Conservation (phyloP, 2,888 invertebrate genomes). For the Zelleria hepariella region DNA sequence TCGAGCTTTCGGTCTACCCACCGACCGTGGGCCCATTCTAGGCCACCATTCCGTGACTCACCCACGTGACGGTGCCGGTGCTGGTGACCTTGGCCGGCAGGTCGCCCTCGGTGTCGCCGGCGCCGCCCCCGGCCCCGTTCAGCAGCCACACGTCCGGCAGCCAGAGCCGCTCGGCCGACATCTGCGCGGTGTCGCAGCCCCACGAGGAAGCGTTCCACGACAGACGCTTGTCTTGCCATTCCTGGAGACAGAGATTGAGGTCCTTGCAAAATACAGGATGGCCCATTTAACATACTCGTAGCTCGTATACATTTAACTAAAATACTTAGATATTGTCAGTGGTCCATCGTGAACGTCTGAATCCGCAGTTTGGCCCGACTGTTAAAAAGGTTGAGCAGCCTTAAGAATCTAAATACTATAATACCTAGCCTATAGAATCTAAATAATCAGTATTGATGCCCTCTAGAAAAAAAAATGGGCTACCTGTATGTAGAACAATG, state of each 20-base stretch:
- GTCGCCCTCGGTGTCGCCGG: constrained; percentile 73
- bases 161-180: constrained; percentile 83
- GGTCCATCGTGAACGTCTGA: too few species aligned
- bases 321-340: too few species aligned
- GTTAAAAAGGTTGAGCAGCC: too few species aligned
- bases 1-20: too few species aligned
- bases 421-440: too few species aligned
- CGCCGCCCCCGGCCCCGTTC: constrained; percentile 77
- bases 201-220: constrained; percentile 79
- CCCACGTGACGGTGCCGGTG: constrained; percentile 67
- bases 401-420: too few species aligned
- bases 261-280: background rate
- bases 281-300: background rate
- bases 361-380: too few species aligned
- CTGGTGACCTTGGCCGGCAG: constrained; percentile 68
- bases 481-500: too few species aligned
- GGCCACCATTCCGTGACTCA: too few species aligned
- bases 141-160: constrained; percentile 81
- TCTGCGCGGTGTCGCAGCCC: constrained; percentile 71
- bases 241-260: constrained; percentile 48
- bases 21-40: too few species aligned
- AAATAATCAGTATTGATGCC: too few species aligned
- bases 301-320: background rate
- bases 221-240: constrained; percentile 82
- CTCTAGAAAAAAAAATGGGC: too few species aligned